Evolutionary conservation across 2,888 invertebrate genomes (phyloP).

Genomic region (Volucella inanis): DNA sequence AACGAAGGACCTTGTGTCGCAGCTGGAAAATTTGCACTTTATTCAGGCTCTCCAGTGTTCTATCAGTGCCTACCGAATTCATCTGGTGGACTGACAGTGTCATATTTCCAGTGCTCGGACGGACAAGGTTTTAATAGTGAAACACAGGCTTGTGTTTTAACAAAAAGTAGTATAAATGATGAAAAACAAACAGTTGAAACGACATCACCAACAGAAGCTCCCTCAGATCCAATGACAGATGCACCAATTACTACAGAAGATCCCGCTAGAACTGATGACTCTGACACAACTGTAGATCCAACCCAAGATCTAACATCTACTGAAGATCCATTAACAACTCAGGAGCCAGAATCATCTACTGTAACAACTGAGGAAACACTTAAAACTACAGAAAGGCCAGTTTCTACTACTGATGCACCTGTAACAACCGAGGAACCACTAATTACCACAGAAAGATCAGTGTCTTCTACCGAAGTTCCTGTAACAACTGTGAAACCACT

Average conservation of each 20-base stretch:
- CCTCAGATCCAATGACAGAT: slow-evolving; percentile 26
- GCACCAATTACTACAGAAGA: slow-evolving; percentile 21
- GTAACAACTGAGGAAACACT: slow-evolving; percentile 1
- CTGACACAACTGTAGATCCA: not conserved
- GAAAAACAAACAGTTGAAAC: slow-evolving; percentile 25
- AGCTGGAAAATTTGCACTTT: slow-evolving; percentile 49
- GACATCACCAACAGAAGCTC: not conserved
- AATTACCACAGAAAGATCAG: slow-evolving; percentile 9
- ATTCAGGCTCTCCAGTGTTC: slow-evolving; percentile 34
- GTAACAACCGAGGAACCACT: not conserved
- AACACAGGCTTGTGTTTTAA: slow-evolving; percentile 20
- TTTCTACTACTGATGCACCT: slow-evolving; percentile 1
- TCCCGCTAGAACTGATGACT: not conserved
- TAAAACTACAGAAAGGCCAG: not conserved
- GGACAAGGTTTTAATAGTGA: slow-evolving; percentile 30
- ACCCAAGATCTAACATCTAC: not conserved
- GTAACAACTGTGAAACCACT: no score
- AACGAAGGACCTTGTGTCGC: slow-evolving; percentile 43
- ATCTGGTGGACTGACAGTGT: slow-evolving; percentile 38
- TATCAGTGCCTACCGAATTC: slow-evolving; percentile 38
- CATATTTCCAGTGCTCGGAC: slow-evolving; percentile 43
- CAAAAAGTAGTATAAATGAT: slow-evolving; percentile 17
- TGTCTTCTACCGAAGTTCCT: slow-evolving; percentile 23
- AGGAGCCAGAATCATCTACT: not conserved
- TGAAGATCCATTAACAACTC: not conserved